Conservation (phyloP, 2,888 invertebrate species). For the Parnassius orleans region DNA sequence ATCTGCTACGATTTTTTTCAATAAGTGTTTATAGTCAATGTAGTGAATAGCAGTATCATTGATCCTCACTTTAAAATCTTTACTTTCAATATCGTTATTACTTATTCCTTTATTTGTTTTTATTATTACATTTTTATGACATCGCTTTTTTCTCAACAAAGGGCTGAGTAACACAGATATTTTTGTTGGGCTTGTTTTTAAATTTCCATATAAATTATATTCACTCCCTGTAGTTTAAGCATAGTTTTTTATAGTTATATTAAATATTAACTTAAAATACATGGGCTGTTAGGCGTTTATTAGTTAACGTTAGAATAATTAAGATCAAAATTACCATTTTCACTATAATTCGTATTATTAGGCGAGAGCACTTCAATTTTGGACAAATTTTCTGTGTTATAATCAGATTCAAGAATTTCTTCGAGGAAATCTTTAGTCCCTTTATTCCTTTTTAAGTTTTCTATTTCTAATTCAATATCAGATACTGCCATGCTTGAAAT, state of each 20-base stretch:
- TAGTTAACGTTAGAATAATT: neutral
- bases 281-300: neutral
- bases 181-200: neutral
- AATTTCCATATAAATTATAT: neutral
- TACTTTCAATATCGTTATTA: neutral
- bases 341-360: slow-evolving; percentile 10
- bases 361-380: slow-evolving; percentile 16
- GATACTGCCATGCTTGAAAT: slow-evolving; percentile 47
- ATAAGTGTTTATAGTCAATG: slow-evolving; percentile 37
- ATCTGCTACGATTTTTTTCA: slow-evolving; percentile 41
- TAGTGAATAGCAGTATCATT: slow-evolving; percentile 17
- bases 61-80: slow-evolving; percentile 18
- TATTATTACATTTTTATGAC: neutral
- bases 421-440: slow-evolving; percentile 65
- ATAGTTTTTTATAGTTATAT: too few species aligned
- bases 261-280: too few species aligned
- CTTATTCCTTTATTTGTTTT: slow-evolving; percentile 4
- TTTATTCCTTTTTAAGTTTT: slow-evolving; percentile 57
- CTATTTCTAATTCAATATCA: slow-evolving; percentile 62
- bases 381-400: slow-evolving; percentile 44
- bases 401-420: slow-evolving; percentile 65
- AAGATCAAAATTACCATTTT: slow-evolving; percentile 20
- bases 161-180: neutral
- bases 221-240: slow-evolving; percentile 7
- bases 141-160: slow-evolving; percentile 14